Evolutionary conservation across 2,888 invertebrate species (phyloP).

Genomic region (Drosophila recens): DNA sequence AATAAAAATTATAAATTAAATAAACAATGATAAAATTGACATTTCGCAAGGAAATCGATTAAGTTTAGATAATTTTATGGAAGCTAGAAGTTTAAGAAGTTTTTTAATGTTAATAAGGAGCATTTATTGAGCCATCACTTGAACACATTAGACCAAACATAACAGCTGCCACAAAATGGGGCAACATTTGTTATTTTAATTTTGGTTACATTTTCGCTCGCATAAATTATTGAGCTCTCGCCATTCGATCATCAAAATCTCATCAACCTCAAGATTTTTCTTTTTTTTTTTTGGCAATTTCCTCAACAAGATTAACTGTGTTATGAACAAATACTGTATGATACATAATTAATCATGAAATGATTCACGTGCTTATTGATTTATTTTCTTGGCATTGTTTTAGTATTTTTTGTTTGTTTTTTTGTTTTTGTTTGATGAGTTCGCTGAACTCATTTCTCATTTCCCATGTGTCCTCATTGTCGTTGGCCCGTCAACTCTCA

Average conservation of each 20-base stretch:
- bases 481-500: not conserved
- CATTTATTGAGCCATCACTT: not conserved
- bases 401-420: not conserved
- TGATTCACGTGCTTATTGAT: slow-evolving; percentile 62
- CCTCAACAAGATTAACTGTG: not conserved
- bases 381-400: slow-evolving; percentile 28
- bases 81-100: no score
- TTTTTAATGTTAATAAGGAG: no score
- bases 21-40: no score
- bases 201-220: slow-evolving; percentile 12
- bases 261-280: slow-evolving; percentile 62
- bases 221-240: slow-evolving; percentile 29
- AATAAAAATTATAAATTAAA: no score
- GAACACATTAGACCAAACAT: not conserved
- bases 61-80: no score
- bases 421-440: slow-evolving; percentile 24
- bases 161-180: slow-evolving; percentile 14
- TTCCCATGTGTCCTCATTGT: slow-evolving; percentile 3
- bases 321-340: slow-evolving; percentile 14
- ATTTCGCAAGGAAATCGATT: no score
- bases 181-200: slow-evolving; percentile 19
- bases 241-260: slow-evolving; percentile 65
- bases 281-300: slow-evolving; percentile 2
- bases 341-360: slow-evolving; percentile 68
- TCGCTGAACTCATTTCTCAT: slow-evolving; percentile 60